Percentiles rank a stretch among this genome's conserved stretches.
Evolutionary conservation across 2,113 vertebrate species (phyloP).

Genomic region (Agapornis roseicollis): DNA sequence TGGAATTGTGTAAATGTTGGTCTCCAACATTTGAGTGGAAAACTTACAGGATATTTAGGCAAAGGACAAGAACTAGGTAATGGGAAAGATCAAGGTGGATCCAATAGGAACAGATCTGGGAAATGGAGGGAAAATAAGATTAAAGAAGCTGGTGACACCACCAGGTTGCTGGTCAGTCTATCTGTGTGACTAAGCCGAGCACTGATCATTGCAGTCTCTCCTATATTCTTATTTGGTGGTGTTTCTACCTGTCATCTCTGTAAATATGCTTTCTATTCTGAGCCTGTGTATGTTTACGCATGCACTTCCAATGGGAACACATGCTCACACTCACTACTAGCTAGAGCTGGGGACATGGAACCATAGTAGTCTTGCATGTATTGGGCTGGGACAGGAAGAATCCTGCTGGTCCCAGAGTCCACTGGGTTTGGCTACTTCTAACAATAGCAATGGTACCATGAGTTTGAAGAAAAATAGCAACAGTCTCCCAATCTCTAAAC

Average conservation of each 20-base stretch:
- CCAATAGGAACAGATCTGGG: neutral
- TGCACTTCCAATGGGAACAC: fast-evolving
- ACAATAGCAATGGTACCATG: neutral
- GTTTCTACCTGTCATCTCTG: neutral
- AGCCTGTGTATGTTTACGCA: neutral
- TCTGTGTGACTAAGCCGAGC: neutral
- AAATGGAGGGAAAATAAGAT: neutral
- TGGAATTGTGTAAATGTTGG: neutral
- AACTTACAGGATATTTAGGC: neutral
- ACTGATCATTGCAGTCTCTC: neutral
- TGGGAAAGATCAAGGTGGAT: neutral
- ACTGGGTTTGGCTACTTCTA: neutral
- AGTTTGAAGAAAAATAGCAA: neutral
- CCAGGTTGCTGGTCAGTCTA: neutral
- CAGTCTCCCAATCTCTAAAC: neutral
- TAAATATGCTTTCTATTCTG: neutral
- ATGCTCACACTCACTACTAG: neutral
- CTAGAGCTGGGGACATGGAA: neutral
- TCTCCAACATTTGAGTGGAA: neutral
- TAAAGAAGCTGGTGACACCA: neutral
- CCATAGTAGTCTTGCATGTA: neutral
- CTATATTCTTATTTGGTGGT: neutral
- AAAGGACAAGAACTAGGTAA: neutral
- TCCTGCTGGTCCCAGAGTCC: neutral
- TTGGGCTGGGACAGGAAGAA: neutral